Evolutionary conservation across 2,888 invertebrate genomes (phyloP), one percentile per base, ranked within the genome.

Genomic region (Doris montereyensis): DNA sequence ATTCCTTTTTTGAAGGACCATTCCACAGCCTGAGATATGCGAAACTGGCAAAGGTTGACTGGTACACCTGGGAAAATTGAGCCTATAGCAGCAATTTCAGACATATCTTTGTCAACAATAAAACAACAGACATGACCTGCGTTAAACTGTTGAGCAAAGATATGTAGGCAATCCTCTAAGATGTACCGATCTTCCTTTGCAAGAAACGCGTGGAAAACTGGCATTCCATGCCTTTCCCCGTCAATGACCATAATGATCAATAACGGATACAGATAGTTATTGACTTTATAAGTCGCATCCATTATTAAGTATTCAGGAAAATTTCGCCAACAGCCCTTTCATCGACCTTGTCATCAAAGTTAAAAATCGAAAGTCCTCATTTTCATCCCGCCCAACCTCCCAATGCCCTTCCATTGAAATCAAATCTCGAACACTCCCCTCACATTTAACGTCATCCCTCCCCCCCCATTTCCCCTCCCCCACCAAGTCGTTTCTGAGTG

Each of bases 21-120:
- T 62, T 62, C 62, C 62, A 62, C 62, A 62, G 62, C 62, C 62
- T 62, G 62, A n/a, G 62, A 62, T 17, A 62, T 62, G 62, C 21
- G 62, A 62, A 62, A 62, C 62, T 62, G 62, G 62, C 62, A 62
- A 62, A 62, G 62, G 21, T 62, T 5, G 62, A 62, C 21, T 5
- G 62, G 62, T 5, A 62, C 62, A 5, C 21, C 62, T n/a, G 62
- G 62, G 62, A 62, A 62, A 62, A 62, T 24, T n/a, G 62, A 5
- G 8, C 62, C 62, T 5, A 62, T 62, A 24, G 62, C 62, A 62
- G 62, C 62, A 13, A 62, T 62, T 21, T 62, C 62, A 13, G 62
- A 13, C 62, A 62, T 62, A n/a, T 62, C 62, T 62, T 62, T 62
- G 62, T 62, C 62, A 62, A 62, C 62, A 62, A 62, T n/a, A 62